Conservation (phyloP, 2,888 invertebrate species). For the Cistogaster globosa region DNA sequence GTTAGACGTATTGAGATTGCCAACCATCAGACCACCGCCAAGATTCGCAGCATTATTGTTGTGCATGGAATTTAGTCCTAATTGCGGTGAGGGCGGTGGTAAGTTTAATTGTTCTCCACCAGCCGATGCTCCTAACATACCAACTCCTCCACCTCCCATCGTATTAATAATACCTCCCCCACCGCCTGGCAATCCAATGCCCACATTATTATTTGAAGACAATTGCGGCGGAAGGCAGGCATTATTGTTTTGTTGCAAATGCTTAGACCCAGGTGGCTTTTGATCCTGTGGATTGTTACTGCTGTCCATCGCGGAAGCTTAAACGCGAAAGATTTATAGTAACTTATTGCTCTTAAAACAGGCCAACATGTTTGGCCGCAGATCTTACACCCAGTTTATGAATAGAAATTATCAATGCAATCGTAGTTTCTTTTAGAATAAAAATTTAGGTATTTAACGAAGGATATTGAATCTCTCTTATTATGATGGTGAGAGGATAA, state of each 20-base stretch:
- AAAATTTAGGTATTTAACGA: background rate
- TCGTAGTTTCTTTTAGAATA: background rate
- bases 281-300: conserved; percentile 64
- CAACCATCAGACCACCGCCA: conserved; percentile 24
- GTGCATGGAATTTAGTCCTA: conserved; percentile 57
- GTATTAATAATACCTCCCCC: conserved; percentile 32
- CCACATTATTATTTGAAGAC: conserved; percentile 48
- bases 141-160: conserved; percentile 24
- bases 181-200: conserved; percentile 30
- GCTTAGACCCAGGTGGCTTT: conserved; percentile 66
- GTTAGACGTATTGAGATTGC: conserved; percentile 59
- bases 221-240: conserved; percentile 55
- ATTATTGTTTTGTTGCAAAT: conserved; percentile 56
- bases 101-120: conserved; percentile 73
- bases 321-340: conserved; percentile 54
- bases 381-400: conserved; percentile 35
- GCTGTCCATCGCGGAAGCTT: conserved; percentile 63
- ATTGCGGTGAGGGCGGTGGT: conserved; percentile 77
- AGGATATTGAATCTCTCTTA: background rate
- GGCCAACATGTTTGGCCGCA: conserved; percentile 66
- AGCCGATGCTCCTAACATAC: conserved; percentile 29
- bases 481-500: background rate
- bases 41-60: conserved; percentile 66
- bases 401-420: conserved; percentile 1
- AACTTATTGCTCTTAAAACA: conserved; percentile 58